A percentile compares a stretch with the other conserved stretches of the same genome.
Evolutionary conservation across 2,888 invertebrate species (phyloP).

Genomic region (Mycalesis mineus): DNA sequence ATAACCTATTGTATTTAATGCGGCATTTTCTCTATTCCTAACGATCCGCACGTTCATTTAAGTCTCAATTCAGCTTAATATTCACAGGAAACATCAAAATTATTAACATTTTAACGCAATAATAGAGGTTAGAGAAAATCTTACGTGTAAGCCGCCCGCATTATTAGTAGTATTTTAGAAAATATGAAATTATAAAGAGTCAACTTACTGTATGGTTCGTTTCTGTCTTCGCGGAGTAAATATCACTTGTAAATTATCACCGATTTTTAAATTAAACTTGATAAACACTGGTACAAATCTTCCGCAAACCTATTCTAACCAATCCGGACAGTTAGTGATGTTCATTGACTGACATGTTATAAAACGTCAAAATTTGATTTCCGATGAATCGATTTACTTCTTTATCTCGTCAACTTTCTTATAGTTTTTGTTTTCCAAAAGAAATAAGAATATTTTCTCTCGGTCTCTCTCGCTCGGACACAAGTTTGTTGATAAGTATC

Average conservation of each 20-base stretch:
- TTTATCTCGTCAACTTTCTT: not conserved
- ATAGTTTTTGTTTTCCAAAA: too few relatives aligned
- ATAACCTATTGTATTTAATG: not conserved
- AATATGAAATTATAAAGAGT: not conserved
- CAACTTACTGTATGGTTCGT: slow-evolving; percentile 21
- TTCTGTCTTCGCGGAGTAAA: slow-evolving; percentile 42
- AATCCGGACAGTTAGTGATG: slow-evolving; percentile 48
- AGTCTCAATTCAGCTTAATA: not conserved
- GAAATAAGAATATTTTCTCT: too few relatives aligned
- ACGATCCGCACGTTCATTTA: not conserved
- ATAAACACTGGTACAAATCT: slow-evolving; percentile 58
- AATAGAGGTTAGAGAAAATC: slow-evolving; percentile 24
- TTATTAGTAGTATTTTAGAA: slow-evolving; percentile 2
- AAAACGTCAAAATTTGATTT: slow-evolving; percentile 30
- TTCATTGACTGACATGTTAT: slow-evolving; percentile 3
- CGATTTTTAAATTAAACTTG: slow-evolving; percentile 59
- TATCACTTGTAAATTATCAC: slow-evolving; percentile 71
- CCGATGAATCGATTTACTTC: slow-evolving; percentile 10
- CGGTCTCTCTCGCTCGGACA: too few relatives aligned
- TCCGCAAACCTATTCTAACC: slow-evolving; percentile 34
- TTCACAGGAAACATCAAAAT: not conserved
- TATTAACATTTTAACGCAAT: slow-evolving; percentile 4
- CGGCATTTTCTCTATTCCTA: not conserved
- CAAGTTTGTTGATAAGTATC: too few relatives aligned
- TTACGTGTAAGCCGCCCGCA: slow-evolving; percentile 15